A percentile compares a stretch with the other conserved stretches of the same genome.
These are phyloP conservation scores for Cataglyphis cursor DNA, from an alignment of 2,888 invertebrate genomes.

Conservation along the genomic window DNA sequence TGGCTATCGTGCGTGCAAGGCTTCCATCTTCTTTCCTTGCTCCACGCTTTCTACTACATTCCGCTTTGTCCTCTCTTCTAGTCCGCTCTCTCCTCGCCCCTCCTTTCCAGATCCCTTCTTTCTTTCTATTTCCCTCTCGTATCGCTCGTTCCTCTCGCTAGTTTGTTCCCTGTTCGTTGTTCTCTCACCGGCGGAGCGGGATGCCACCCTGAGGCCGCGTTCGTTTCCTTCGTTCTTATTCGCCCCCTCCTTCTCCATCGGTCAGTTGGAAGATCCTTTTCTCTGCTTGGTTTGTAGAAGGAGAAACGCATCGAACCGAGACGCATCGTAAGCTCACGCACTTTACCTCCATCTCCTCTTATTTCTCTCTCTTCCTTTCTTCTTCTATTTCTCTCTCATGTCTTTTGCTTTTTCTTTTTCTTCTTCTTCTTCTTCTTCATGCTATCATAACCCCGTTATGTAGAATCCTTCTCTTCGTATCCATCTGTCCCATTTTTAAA, in stretches of 20 bases:
- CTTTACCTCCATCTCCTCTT: slow-evolving; percentile 23
- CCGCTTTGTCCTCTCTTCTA: slow-evolving; percentile 43
- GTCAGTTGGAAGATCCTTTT: slow-evolving; percentile 39
- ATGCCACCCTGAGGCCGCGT: slow-evolving; percentile 75
- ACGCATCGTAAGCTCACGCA: slow-evolving; percentile 74
- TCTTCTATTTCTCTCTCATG: slow-evolving; percentile 27
- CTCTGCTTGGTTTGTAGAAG: slow-evolving; percentile 57
- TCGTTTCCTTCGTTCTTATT: slow-evolving; percentile 69
- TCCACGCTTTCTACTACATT: slow-evolving; percentile 48
- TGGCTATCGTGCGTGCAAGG: slow-evolving; percentile 28
- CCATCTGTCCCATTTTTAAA: slow-evolving; percentile 56
- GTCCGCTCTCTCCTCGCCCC: slow-evolving; percentile 32
- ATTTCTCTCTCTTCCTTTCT: not conserved
- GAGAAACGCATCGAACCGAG: slow-evolving; percentile 68
- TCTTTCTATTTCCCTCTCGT: slow-evolving; percentile 33
- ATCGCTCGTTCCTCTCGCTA: slow-evolving; percentile 24
- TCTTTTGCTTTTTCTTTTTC: slow-evolving; percentile 24
- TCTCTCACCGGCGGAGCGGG: slow-evolving; percentile 41
- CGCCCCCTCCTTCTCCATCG: slow-evolving; percentile 52
- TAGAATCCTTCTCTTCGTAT: slow-evolving; percentile 69
- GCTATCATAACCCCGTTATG: slow-evolving; percentile 72
- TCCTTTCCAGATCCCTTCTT: slow-evolving; percentile 39
- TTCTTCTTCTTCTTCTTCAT: slow-evolving; percentile 39
- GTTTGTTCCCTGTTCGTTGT: slow-evolving; percentile 40
- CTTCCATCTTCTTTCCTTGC: slow-evolving; percentile 50